Evolutionary conservation across 2,888 invertebrate genomes (phyloP), one percentile per base, ranked within the genome.

Genomic region (Drosophila fungiperda): DNA sequence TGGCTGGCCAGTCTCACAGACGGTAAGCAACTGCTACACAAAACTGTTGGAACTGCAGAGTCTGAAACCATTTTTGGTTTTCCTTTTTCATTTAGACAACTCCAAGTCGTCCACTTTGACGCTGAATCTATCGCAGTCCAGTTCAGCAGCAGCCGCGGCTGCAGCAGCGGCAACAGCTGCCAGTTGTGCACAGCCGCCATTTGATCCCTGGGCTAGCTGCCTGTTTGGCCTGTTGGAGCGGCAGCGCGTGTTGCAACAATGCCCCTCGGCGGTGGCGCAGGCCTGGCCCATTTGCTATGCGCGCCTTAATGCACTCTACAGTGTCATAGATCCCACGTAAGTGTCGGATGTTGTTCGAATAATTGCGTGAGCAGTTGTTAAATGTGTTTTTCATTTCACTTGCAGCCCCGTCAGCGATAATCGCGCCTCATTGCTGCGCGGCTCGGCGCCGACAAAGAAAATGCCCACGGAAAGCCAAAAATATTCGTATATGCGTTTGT

Each of bases 261-360:
- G 99, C 91, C 97, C 98, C 0, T 95, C 96, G 32, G 97, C 98
- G 2, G 95, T 98, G 0, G 95, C 96, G 50, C 97, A 98, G 90
- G 97, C 99, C 4, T 99, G 99, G 99, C 98, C 99, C 0, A 96
- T 98, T 68, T 96, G 98, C 33, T 99, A 97, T 94, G 96, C 97
- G 0, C 95, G 99, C 81, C 95, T 99, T 62, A 98, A 97, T 86
- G 96, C 98, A 0, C 94, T 99, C 3, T 99, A 97, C 93, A 96
- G 97, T 48, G 97, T 98, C 66, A 97, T 99, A 20, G 99, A 99
- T 94, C 99, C 98, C 9, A 96, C 97, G 97, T 97, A 93, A 95
- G 96, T 42, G 23, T 15, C 8, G 15, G 15, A 4, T 23, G 23
- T 45, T 4, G 15, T 45, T 45, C 4, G 11, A 9, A 8, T 9